Conservation (phyloP, 1,140 invertebrate genomes). For the Tetramorium alpestre region DNA sequence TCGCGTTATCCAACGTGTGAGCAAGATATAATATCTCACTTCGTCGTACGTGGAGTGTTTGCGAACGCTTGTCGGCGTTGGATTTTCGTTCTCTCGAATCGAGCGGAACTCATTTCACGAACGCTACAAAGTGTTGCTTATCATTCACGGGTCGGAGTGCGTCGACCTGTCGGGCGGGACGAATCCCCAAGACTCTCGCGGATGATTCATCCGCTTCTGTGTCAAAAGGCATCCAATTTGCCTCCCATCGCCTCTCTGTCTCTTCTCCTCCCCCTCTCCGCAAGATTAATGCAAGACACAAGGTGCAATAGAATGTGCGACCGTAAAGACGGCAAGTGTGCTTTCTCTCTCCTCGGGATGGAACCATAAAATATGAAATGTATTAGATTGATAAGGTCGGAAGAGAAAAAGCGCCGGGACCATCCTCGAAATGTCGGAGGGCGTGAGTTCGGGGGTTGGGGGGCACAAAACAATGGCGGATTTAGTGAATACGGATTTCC, state of each 20-base stretch:
- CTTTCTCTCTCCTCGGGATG: conserved; percentile 45
- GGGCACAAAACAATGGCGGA: conserved; percentile 21
- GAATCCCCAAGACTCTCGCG: conserved; percentile 26
- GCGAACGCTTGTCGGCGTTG: background rate
- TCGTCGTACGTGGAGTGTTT: background rate
- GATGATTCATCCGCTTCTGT: conserved; percentile 57
- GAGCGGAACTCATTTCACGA: conserved; percentile 26
- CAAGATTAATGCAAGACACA: conserved; percentile 69
- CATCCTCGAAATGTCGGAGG: background rate
- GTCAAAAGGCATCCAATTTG: conserved; percentile 21
- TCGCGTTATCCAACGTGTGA: conserved; percentile 11
- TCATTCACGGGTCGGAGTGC: conserved; percentile 35
- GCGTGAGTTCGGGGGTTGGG: background rate
- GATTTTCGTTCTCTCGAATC: conserved; percentile 41
- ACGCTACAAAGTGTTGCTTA: conserved; percentile 55
- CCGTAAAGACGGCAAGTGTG: conserved; percentile 54
- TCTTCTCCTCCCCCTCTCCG: background rate
- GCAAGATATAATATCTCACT: conserved; percentile 35
- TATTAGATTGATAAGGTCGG: conserved; percentile 81
- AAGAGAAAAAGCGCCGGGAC: background rate
- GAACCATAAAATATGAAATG: conserved; percentile 80
- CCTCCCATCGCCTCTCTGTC: background rate
- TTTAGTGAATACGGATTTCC: background rate
- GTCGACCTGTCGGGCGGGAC: conserved; percentile 46
- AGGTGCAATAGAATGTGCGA: conserved; percentile 21